Evolutionary conservation across 2,888 invertebrate genomes (phyloP), one percentile per base, ranked within the genome.

Genomic region (Argynnis bischoffii): DNA sequence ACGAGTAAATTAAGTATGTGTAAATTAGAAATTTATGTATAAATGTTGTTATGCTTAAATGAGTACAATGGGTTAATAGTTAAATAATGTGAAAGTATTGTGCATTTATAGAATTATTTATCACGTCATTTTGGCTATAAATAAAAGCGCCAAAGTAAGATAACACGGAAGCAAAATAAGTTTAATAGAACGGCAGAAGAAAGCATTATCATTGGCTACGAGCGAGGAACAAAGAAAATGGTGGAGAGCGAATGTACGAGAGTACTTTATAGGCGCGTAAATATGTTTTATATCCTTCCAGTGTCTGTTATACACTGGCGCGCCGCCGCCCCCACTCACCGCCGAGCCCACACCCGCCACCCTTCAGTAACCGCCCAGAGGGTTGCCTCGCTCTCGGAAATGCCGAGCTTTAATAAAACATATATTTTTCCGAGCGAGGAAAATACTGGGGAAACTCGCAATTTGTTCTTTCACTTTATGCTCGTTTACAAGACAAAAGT

Each of bases 241-340:
- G 89, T 90, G 84, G 89, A 91, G 90, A 89, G 89, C 86, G 87
- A 90, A 87, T 89, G 91, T 89, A 92, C 91, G 88, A 92, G 91
- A 92, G 92, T 92, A 91, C 92, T 92, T 92, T 92, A 92, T 92
- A 92, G 92, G 92, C 92, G 92, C 92, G 92, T 92, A 92, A 92
- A 92, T 92, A 92, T 92, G 92, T 92, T 92, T 92, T 92, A 92
- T 92, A 92, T 91, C 91, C 89, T 89, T 92, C 92, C 90, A 92
- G 89, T 92, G 92, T 91, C 92, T 92, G 92, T 92, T 92, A 91
- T 92, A 91, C 89, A 92, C 87, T 90, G 91, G 90, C 89, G 88
- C 87, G 89, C 87, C 86, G 85, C 82, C 85, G 83, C 80, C 80
- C 88, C 81, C 82, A 79, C 78, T 80, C 87, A 82, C 74, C 73